These are phyloP conservation scores for Aleiodes alternator DNA, from an alignment of 2,888 invertebrate species.

Conservation along the genomic window DNA sequence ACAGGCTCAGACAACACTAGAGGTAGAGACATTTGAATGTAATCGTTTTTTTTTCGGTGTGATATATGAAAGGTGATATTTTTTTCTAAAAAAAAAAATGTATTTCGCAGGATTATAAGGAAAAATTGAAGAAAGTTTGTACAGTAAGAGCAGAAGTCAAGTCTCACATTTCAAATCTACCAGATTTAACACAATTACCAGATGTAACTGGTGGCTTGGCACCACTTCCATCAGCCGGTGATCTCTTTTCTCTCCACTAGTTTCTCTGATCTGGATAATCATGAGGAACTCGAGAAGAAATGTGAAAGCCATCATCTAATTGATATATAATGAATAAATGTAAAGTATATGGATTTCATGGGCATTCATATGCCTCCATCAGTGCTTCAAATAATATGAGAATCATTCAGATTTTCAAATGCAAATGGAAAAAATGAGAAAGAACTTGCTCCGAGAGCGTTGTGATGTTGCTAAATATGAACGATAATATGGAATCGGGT, in stretches of 20 bases:
- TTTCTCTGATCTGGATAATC: conserved; percentile 40
- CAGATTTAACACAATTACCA: conserved; percentile 93
- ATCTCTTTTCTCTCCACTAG: conserved; percentile 87
- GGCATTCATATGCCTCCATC: no score
- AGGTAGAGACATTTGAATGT: conserved; percentile 79
- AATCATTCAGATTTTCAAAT: no score
- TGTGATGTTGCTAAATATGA: conserved; percentile 26
- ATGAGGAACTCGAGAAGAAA: background rate
- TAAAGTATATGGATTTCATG: background rate
- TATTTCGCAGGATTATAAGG: conserved; percentile 89
- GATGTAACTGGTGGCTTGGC: conserved; percentile 95
- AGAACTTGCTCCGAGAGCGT: conserved; percentile 22
- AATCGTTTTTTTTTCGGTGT: background rate
- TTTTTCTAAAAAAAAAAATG: conserved; percentile 5
- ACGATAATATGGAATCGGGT: conserved; percentile 11
- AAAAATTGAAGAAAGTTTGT: conserved; percentile 91
- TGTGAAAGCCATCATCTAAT: conserved; percentile 4
- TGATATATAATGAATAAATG: conserved; percentile 19
- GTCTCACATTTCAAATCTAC: conserved; percentile 94
- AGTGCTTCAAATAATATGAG: no score
- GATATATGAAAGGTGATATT: background rate
- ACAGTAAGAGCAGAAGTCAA: conserved; percentile 92
- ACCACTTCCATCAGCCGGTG: conserved; percentile 95
- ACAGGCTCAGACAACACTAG: conserved; percentile 90
- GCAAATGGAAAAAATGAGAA: conserved; percentile 7